Conservation (phyloP, 1,140 invertebrate species). For the Brachystomella parvula region DNA sequence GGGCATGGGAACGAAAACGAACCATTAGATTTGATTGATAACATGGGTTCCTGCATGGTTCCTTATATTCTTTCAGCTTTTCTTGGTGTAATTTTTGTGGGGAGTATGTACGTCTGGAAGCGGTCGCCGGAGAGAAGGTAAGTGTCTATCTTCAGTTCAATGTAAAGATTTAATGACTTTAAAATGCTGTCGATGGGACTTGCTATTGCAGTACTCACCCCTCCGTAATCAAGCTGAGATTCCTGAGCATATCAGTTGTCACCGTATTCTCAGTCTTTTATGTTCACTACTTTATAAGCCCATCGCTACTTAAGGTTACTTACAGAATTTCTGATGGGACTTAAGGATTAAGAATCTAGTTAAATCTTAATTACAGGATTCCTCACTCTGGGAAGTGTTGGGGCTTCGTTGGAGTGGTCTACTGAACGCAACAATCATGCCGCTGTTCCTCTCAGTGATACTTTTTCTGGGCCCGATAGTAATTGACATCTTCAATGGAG, state of each 20-base stretch:
- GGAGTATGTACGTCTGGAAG: constrained; percentile 75
- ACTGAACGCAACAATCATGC: constrained; percentile 61
- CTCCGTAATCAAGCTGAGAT: constrained; percentile 76
- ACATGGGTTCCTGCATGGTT: background rate
- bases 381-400: constrained; percentile 57
- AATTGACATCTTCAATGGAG: constrained; percentile 59
- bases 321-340: background rate
- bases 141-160: background rate
- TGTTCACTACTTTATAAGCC: constrained; percentile 50
- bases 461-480: constrained; percentile 75
- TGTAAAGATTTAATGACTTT: background rate
- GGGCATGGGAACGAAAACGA: background rate
- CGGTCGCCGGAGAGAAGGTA: constrained; percentile 49
- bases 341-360: background rate
- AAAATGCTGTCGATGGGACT: constrained; percentile 1
- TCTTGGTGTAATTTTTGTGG: constrained; percentile 52
- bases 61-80: background rate
- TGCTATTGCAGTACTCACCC: constrained; percentile 64
- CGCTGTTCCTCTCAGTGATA: constrained; percentile 70
- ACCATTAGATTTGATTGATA: background rate
- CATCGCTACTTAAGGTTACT: constrained; percentile 37
- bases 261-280: constrained; percentile 68
- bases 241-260: constrained; percentile 73
- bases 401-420: constrained; percentile 67
- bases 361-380: constrained; percentile 15